Evolutionary conservation across 2,888 invertebrate genomes (phyloP).

Genomic region (Sussaba pulchella): DNA sequence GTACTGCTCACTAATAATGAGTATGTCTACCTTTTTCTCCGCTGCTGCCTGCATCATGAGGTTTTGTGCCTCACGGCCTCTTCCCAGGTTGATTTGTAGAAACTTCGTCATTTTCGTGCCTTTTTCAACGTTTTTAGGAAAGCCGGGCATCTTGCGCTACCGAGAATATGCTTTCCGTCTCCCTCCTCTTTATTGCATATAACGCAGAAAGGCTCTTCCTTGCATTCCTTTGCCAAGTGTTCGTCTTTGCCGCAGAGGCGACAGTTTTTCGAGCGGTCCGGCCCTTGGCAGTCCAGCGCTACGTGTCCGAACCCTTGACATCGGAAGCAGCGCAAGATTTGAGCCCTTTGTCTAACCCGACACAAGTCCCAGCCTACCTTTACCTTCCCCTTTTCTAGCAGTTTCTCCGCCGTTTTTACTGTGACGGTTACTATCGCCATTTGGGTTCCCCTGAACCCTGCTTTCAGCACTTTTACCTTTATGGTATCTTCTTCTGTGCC

Average conservation of each 20-base stretch:
- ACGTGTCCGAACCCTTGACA: slow-evolving; percentile 64
- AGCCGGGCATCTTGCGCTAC: slow-evolving; percentile 53
- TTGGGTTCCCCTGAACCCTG: no score
- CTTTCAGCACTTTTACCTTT: no score
- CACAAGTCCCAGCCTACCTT: slow-evolving; percentile 62
- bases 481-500: no score
- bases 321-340: slow-evolving; percentile 54
- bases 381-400: slow-evolving; percentile 43
- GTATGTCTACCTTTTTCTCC: slow-evolving; percentile 4
- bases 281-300: slow-evolving; percentile 47
- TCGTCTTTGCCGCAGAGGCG: slow-evolving; percentile 59
- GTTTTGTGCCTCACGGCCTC: no score
- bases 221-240: slow-evolving; percentile 58
- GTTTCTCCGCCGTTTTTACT: slow-evolving; percentile 47
- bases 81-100: no score
- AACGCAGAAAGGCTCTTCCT: slow-evolving; percentile 43
- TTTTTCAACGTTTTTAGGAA: slow-evolving; percentile 53
- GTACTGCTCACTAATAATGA: background rate
- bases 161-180: slow-evolving; percentile 45
- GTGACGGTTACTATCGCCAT: slow-evolving; percentile 46
- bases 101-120: no score
- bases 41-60: slow-evolving; percentile 41
- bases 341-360: no score
- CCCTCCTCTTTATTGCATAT: slow-evolving; percentile 42
- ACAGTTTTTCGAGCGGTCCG: slow-evolving; percentile 60